Base-by-base conservation (phyloP, 2,797 vertebrate genomes). In the Danio kyathit region DNA sequence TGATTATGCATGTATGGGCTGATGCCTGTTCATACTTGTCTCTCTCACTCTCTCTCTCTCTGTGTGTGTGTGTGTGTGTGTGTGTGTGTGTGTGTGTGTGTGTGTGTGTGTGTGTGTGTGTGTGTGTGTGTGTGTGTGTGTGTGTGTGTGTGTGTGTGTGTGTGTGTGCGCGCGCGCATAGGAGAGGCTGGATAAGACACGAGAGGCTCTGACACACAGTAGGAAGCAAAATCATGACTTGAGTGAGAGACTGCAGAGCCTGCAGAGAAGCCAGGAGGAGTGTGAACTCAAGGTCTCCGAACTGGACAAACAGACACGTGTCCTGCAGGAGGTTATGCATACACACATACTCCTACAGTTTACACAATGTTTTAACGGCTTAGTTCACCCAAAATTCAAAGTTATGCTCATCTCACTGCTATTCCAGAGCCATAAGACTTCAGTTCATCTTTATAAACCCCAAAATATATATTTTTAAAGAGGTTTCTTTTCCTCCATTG, bases 181-280 rank as follows among this genome's bases (percentile, higher is more conserved):
- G 96, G 95, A 94, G 74, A 91, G 84, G 19, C 79, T 95, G 85
- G 95, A 95, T 82, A 85, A 91, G n/a, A 88, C 90, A 19, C 85
- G 80, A 40, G 91, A 91, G 46, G 80, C 88, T 19, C 90, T 96
- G 54, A 91, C 91, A 12, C 92, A 95, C 44, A 92, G 89, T 80
- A 94, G 94, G 84, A 92, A 86, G 83, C 91, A 92, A 82, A 92
- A 91, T 86, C 91, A 92, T 65, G 76, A 65, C 14, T 90, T 94
- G 60, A 87, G 88, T 4, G 89, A 93, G 82, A 89, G 86, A 44
- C 87, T 83, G 57, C 91, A 91, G 84, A 89, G 56, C 80, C 87
- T 94, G 75, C 90, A 95, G 70, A 89, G 83, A 71, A 87, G 83
- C 51, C 91, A 91, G 4, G 89, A 92, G 46, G 89, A 92, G 19